Evolutionary conservation across 1,140 invertebrate genomes (phyloP), one percentile per base, ranked within the genome.

Genomic region (Ruditapes philippinarum): DNA sequence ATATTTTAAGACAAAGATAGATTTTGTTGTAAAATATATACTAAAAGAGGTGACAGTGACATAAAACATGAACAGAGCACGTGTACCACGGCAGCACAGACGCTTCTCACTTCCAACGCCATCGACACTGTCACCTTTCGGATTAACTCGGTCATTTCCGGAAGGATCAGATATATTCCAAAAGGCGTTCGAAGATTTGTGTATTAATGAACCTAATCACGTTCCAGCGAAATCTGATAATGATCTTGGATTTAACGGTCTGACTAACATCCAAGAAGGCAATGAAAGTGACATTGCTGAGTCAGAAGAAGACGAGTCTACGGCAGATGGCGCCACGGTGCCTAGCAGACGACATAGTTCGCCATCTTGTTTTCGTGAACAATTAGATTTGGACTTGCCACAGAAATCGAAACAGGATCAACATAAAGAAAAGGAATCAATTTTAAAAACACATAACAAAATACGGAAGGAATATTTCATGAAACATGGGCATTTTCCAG

Each of bases 161-260:
- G 82, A 84, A 84, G 82, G 82, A 17, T 74, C 68, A 11, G 82
- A 54, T 1, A 51, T 54, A 31, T 84, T 73, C 28, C 82, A 73
- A 51, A 83, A 84, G 40, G 82, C 82, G 2, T 70, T 83, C 14
- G 81, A 83, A 45, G 81, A 83, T 25, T 33, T 83, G 38, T 83
- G 62, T 51, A 42, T 42, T 25, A 51, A 84, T 33, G 82, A 74
- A 73, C 82, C 68, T 5, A 68, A 74, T 19, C 82, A 73, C 25
- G 81, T 36, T 22, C 28, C 40, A 54, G 19, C 14, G 1, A 54
- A 84, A 54, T 28, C 40, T 49, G 42, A 17, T 19, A 33, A 54
- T 54, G 62, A 73, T 17, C 25, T 45, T 36, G 68, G 82, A 33
- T 84, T 84, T 33, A 84, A 84, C 40, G 82, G 82, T n/a, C 65